These are phyloP conservation scores for Aurelia sp. DNA, from an alignment of 30 jellyfish, hydroid and myxozoan species.

Conservation along the genomic window DNA sequence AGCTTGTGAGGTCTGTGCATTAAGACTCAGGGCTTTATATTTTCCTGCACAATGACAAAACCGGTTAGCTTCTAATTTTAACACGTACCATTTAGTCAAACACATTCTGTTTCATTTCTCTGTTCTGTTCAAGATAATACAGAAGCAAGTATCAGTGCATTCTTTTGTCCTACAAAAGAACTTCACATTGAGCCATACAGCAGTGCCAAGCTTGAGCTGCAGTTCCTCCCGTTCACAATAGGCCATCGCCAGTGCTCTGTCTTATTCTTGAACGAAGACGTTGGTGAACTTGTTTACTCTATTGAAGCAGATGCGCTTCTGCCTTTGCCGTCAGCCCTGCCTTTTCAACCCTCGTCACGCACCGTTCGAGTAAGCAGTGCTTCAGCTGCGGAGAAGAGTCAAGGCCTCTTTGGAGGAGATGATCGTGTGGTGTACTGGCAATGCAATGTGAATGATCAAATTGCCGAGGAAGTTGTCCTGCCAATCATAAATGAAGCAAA, in stretches of 20 bases:
- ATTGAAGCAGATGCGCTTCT: conserved; percentile 85
- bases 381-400: conserved; percentile 67
- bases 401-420: conserved; percentile 67
- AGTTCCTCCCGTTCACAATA: conserved; percentile 85
- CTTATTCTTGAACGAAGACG: conserved; percentile 71
- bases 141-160: conserved; percentile 60
- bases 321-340: conserved; percentile 83
- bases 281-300: conserved; percentile 91
- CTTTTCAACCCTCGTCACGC: conserved; percentile 61
- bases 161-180: conserved; percentile 77
- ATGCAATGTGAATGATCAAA: conserved; percentile 77
- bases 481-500: conserved; percentile 72
- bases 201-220: conserved; percentile 51
- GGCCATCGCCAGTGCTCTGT: conserved; percentile 95
- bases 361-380: conserved; percentile 75
- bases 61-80: too few relatives aligned
- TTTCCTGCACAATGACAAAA: too few relatives aligned
- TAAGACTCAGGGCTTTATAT: too few relatives aligned
- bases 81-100: too few relatives aligned
- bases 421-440: conserved; percentile 83
- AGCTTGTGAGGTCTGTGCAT: too few relatives aligned
- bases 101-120: too few relatives aligned
- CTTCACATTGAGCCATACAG: conserved; percentile 56
- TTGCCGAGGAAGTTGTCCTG: conserved; percentile 68
- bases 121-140: conserved; percentile 15